Evolutionary conservation across 2,888 invertebrate genomes (phyloP), one percentile per base, ranked within the genome.

Genomic region (Aphrophora alni): DNA sequence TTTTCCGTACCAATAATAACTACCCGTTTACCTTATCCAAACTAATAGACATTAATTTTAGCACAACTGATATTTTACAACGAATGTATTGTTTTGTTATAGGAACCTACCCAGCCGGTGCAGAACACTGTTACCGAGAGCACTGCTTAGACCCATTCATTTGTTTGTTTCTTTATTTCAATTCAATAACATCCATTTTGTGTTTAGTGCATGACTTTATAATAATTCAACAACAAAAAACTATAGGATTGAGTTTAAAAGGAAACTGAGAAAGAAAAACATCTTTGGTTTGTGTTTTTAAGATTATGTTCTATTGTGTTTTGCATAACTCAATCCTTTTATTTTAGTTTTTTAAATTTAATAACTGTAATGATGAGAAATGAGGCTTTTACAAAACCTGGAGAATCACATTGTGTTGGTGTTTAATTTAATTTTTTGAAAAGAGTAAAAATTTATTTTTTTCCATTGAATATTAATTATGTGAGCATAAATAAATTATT

Each of bases 121-220:
- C 91, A 91, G 88, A 91, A 90, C 87, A 91, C 91, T 86, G 89
- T 90, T 85, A 90, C 91, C 83, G 92, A 92, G 88, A 91, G 91
- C 90, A 90, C 90, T 88, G 91, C 91, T 89, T 91, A 91, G 21
- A 80, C 33, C 73, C 51, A 80, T 75, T 77, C 70, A 76, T 69
- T 74, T 70, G 28, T 80, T 80, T 83, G 77, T 78, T 78, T 80
- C 71, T 38, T 78, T 74, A 28, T 70, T 78, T 73, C 59, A 38
- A 44, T 59, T 76, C 51, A 44, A 59, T 78, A 81, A 79, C 81
- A 81, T 72, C 70, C 72, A 71, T 70, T 75, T 75, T 78, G 69
- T 78, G 68, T 75, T 78, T 78, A 78, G 78, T 78, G 78, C 78
- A 78, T 78, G 78, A 78, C 72, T 73, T 78, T 44, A 44, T 44